Evolutionary conservation across 1,140 invertebrate genomes (phyloP).

Genomic region (Sesamia nonagrioides): DNA sequence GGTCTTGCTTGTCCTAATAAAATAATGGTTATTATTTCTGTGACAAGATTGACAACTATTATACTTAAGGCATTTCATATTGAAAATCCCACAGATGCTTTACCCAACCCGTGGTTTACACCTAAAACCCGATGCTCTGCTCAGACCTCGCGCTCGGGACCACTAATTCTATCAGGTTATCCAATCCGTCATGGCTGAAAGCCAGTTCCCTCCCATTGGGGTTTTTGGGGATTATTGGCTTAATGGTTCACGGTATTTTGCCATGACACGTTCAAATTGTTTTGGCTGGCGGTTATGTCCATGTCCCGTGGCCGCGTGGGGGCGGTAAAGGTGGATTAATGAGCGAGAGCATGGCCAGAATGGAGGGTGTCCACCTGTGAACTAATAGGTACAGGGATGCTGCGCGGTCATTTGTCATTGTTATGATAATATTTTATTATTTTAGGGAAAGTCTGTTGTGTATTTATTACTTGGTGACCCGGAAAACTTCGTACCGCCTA

Average conservation of each 20-base stretch:
- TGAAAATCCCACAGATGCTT: too few relatives aligned
- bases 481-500: too few relatives aligned
- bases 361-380: conserved; percentile 28
- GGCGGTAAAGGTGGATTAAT: conserved; percentile 26
- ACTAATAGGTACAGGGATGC: conserved; percentile 1
- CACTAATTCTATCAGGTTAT: not conserved
- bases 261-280: conserved; percentile 25
- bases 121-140: not conserved
- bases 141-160: not conserved
- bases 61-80: too few relatives aligned
- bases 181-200: not conserved
- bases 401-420: conserved; percentile 5
- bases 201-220: not conserved
- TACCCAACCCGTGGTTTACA: too few relatives aligned
- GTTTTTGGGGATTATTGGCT: conserved; percentile 9
- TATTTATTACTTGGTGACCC: too few relatives aligned
- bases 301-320: not conserved
- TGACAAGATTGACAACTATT: too few relatives aligned
- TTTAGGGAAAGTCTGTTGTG: not conserved
- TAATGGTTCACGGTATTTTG: conserved; percentile 13
- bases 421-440: conserved; percentile 10
- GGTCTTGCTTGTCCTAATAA: too few relatives aligned
- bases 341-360: not conserved
- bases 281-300: conserved; percentile 7
- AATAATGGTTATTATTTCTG: too few relatives aligned